phyloP scores from a whole-genome alignment of 2,888 invertebrate genomes.

The Dorcus parallelipipedus region DNA sequence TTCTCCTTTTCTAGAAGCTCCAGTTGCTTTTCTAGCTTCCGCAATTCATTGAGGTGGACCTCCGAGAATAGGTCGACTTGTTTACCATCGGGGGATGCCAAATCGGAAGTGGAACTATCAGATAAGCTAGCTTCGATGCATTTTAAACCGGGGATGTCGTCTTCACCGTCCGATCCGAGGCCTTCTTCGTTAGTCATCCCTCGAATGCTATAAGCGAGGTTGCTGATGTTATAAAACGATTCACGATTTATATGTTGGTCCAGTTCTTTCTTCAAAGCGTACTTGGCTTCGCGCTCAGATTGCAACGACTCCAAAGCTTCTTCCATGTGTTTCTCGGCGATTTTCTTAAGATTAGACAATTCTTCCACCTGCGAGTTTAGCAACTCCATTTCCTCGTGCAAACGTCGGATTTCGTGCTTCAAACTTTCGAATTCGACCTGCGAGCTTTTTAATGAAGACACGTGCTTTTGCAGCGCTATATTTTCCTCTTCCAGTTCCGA shows the following conservation, averaged over 20 bases:
- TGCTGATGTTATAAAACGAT: slow-evolving; percentile 86
- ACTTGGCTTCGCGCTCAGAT: slow-evolving; percentile 94
- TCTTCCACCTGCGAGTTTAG: slow-evolving; percentile 89
- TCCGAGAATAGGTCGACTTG: slow-evolving; percentile 90
- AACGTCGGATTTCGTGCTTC: slow-evolving; percentile 90
- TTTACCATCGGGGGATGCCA: slow-evolving; percentile 60
- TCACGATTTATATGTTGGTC: slow-evolving; percentile 87
- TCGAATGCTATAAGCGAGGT: slow-evolving; percentile 83
- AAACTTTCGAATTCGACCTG: slow-evolving; percentile 98
- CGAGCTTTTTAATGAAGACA: slow-evolving; percentile 87
- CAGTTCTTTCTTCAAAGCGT: slow-evolving; percentile 90
- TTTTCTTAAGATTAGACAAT: slow-evolving; percentile 81
- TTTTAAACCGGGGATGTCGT: slow-evolving; percentile 58
- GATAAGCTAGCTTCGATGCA: slow-evolving; percentile 46
- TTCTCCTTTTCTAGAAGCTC: slow-evolving; percentile 86
- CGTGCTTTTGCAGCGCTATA: slow-evolving; percentile 94
- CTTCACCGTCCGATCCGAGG: slow-evolving; percentile 75
- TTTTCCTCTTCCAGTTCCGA: slow-evolving; percentile 98
- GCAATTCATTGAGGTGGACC: slow-evolving; percentile 91
- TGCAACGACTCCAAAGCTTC: slow-evolving; percentile 93
- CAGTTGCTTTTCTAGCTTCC: slow-evolving; percentile 89
- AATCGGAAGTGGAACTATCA: slow-evolving; percentile 49
- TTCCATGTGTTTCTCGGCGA: slow-evolving; percentile 94
- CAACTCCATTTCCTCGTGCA: slow-evolving; percentile 86
- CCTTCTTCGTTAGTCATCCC: slow-evolving; percentile 72